Percentiles rank a stretch among this genome's conserved stretches.
phyloP scores from a whole-genome alignment of 1,140 invertebrate species.

The Hycleus cichorii region DNA sequence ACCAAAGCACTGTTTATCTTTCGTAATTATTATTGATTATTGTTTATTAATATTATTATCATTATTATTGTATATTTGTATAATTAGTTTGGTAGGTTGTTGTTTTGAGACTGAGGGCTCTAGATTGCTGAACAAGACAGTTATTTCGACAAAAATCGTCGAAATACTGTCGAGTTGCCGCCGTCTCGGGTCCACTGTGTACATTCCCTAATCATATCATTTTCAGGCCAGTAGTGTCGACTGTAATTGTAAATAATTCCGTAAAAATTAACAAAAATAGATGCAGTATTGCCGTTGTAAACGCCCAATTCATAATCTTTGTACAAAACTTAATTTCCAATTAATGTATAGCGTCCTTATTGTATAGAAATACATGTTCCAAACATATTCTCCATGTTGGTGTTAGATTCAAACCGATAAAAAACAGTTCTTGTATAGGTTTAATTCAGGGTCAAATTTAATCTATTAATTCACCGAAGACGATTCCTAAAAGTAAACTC shows the following conservation, averaged over 20 bases:
- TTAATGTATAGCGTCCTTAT: slow-evolving; percentile 18
- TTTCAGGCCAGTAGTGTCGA: slow-evolving; percentile 36
- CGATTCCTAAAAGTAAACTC: slow-evolving; percentile 1
- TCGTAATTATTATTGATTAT: slow-evolving; percentile 34
- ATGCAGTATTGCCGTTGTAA: slow-evolving; percentile 26
- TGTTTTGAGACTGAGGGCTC: slow-evolving; percentile 37
- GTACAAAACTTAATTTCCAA: slow-evolving; percentile 19
- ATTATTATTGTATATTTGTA: slow-evolving; percentile 35
- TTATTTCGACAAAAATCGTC: neutral
- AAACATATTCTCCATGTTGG: slow-evolving; percentile 13
- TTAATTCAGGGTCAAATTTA: slow-evolving; percentile 25
- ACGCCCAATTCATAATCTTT: slow-evolving; percentile 11
- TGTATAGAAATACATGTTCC: slow-evolving; percentile 17
- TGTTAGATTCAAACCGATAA: slow-evolving; percentile 7
- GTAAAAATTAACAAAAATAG: too few relatives aligned
- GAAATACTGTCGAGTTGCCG: neutral
- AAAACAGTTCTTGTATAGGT: too few relatives aligned
- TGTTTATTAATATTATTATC: slow-evolving; percentile 3
- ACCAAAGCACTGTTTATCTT: slow-evolving; percentile 43
- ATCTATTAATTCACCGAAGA: slow-evolving; percentile 5
- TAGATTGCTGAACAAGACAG: slow-evolving; percentile 4
- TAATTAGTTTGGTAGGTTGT: slow-evolving; percentile 32
- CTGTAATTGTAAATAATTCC: slow-evolving; percentile 30
- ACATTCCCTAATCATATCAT: slow-evolving; percentile 42
- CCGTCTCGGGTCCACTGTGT: slow-evolving; percentile 28